These are phyloP conservation scores for Cyclargus thomasi DNA, from an alignment of 1,140 invertebrate species.

Conservation along the genomic window DNA sequence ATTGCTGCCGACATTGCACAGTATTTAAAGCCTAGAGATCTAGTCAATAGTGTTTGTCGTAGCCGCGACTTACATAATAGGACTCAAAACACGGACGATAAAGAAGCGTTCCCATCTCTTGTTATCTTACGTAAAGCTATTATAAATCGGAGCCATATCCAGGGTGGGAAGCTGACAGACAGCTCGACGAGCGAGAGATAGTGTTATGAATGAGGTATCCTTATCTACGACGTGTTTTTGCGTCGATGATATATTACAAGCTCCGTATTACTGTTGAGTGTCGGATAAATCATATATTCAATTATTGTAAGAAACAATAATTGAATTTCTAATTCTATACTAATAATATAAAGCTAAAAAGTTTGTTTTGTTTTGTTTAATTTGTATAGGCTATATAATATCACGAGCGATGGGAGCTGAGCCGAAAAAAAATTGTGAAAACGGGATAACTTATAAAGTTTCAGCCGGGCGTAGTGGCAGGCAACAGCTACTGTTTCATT, in stretches of 20 bases:
- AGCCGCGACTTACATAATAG: background rate
- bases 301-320: background rate
- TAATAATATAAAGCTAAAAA: too few species aligned
- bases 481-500: too few species aligned
- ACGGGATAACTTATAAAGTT: too few species aligned
- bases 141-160: constrained; percentile 45
- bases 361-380: too few species aligned
- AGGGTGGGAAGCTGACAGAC: constrained; percentile 7
- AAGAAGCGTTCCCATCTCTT: background rate
- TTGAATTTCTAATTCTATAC: too few species aligned
- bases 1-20: too few species aligned
- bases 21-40: too few species aligned
- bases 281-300: background rate
- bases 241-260: constrained; percentile 10
- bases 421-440: too few species aligned
- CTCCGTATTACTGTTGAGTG: background rate
- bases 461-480: too few species aligned
- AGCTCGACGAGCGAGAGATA: constrained; percentile 5
- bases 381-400: too few species aligned
- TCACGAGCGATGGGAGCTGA: too few species aligned
- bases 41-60: background rate
- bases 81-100: background rate
- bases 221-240: constrained; percentile 9
- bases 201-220: constrained; percentile 10
- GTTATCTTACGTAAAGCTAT: constrained; percentile 20